phyloP scores from a whole-genome alignment of 2,797 vertebrate genomes.

The Enteromius viviparus region DNA sequence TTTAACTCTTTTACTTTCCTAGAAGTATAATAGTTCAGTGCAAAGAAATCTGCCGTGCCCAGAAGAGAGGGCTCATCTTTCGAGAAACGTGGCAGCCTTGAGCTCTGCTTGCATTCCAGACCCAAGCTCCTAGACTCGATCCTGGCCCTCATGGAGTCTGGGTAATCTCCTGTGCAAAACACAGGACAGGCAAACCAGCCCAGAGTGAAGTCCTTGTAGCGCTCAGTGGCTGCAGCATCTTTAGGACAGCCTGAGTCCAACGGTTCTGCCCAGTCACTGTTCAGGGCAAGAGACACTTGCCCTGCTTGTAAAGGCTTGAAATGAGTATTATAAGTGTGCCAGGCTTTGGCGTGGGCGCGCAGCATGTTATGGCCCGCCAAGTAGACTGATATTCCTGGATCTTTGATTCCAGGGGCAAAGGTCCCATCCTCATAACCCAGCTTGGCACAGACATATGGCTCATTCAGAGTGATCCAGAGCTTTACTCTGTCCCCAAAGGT shows the following conservation, averaged over 20 bases:
- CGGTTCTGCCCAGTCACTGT: constrained; percentile 80
- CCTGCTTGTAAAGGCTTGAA: constrained; percentile 76
- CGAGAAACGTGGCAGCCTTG: constrained; percentile 78
- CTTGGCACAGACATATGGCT: constrained; percentile 74
- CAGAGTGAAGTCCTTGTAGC: constrained; percentile 74
- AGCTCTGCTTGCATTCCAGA: constrained; percentile 63
- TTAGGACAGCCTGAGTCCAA: constrained; percentile 62
- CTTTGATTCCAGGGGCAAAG: constrained; percentile 75
- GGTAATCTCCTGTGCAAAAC: constrained; percentile 84
- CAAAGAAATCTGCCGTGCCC: constrained; percentile 85
- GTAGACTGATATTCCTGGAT: constrained; percentile 74
- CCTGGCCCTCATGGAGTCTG: constrained; percentile 74
- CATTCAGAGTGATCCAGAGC: constrained; percentile 85
- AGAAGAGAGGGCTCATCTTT: constrained; percentile 71
- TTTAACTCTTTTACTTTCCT: constrained; percentile 72
- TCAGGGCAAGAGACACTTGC: constrained; percentile 75
- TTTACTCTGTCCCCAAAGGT: constrained; percentile 82
- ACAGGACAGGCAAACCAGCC: constrained; percentile 84
- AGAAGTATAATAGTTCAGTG: constrained; percentile 84
- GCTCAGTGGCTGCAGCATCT: constrained; percentile 74
- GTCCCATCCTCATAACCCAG: constrained; percentile 72
- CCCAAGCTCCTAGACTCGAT: constrained; percentile 74
- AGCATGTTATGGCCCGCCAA: constrained; percentile 79
- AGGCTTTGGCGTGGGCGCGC: constrained; percentile 79
- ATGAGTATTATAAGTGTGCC: constrained; percentile 78